phyloP scores from a whole-genome alignment of 2,797 vertebrate species.

The Gadopsis bispinosus region DNA sequence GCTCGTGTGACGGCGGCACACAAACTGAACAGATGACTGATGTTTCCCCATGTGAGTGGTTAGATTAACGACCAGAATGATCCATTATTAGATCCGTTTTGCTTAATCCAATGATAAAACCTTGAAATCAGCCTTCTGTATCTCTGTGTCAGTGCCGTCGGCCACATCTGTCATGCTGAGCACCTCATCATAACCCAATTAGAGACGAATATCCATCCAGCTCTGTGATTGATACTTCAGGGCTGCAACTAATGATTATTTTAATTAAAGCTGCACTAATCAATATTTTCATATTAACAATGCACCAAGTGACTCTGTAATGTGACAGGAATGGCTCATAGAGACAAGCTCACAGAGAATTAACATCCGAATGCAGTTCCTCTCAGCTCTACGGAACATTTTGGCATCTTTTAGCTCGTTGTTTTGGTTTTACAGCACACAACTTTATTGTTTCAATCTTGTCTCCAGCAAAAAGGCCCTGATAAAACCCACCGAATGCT shows the following conservation, averaged over 20 bases:
- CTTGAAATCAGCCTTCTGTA: constrained; percentile 24
- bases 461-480: not conserved
- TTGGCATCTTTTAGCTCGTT: not conserved
- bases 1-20: not conserved
- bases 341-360: not conserved
- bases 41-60: constrained; percentile 1
- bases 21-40: constrained; percentile 38
- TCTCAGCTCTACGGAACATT: accelerated
- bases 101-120: constrained; percentile 42
- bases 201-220: constrained; percentile 42
- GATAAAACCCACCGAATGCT: not conserved
- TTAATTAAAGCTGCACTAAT: constrained; percentile 32
- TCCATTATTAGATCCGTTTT: constrained; percentile 28
- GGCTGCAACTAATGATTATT: constrained; percentile 24
- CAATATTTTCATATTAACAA: constrained; percentile 10
- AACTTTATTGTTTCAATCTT: not conserved
- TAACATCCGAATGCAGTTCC: not conserved
- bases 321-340: not conserved
- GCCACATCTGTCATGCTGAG: constrained; percentile 40
- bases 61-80: constrained; percentile 30
- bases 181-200: constrained; percentile 44
- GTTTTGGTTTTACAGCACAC: not conserved
- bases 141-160: constrained; percentile 23
- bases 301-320: not conserved
- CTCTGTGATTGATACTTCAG: constrained; percentile 24